Conservation (phyloP, 2,113 vertebrate species). For the Semicossyphus pulcher region DNA sequence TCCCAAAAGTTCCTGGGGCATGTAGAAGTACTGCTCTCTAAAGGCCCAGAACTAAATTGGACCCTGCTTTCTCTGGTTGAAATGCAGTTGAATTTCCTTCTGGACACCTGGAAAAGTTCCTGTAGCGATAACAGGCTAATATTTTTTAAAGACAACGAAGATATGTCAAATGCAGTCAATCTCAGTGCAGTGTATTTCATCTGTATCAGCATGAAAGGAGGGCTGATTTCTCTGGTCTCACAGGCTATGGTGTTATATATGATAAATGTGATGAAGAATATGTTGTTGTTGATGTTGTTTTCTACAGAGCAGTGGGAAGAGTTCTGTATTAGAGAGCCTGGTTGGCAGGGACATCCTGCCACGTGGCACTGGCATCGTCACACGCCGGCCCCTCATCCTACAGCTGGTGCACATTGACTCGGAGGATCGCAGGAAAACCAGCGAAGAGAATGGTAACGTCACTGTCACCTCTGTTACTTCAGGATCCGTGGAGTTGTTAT, state of each 20-base stretch:
- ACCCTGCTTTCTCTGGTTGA: background rate
- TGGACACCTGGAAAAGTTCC: background rate
- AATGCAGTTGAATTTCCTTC: background rate
- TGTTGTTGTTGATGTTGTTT: slow-evolving; percentile 34
- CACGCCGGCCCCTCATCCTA: slow-evolving; percentile 95
- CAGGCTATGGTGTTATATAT: background rate
- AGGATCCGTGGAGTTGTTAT: background rate
- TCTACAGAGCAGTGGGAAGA: slow-evolving; percentile 98
- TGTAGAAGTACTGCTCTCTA: rapidly evolving
- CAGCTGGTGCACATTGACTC: slow-evolving; percentile 94
- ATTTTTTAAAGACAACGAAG: too few species aligned
- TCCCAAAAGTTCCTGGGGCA: too few species aligned
- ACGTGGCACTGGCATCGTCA: slow-evolving; percentile 96
- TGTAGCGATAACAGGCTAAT: too few species aligned
- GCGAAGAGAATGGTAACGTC: slow-evolving; percentile 93
- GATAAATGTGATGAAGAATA: too few species aligned
- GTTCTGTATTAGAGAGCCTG: slow-evolving; percentile 97
- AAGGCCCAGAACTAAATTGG: background rate
- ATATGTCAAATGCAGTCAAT: background rate
- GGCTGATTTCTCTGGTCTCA: background rate
- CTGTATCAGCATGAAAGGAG: background rate
- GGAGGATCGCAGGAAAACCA: slow-evolving; percentile 92
- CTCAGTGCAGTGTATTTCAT: background rate
- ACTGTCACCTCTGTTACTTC: background rate
- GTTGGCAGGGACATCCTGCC: slow-evolving; percentile 96